Evolutionary conservation across 2,888 invertebrate genomes (phyloP).

Genomic region (Acholoe squamosa): DNA sequence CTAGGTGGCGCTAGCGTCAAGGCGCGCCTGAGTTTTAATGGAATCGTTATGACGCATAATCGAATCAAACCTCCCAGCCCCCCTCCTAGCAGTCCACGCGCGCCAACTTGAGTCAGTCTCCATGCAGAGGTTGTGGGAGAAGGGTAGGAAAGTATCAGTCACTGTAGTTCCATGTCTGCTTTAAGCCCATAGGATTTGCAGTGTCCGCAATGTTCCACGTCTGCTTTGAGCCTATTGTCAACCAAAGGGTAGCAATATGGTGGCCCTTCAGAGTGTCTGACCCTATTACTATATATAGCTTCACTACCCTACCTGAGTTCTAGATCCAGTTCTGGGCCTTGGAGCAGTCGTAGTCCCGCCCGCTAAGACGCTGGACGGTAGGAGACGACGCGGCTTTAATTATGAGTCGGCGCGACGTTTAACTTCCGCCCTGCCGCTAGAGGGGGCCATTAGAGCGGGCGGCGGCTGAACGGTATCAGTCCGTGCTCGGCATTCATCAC

Average conservation of each 20-base stretch:
- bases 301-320: background rate
- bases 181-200: background rate
- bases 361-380: background rate
- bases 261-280: too few relatives aligned
- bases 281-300: too few relatives aligned
- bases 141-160: background rate
- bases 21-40: constrained; percentile 26
- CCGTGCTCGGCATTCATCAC: constrained; percentile 15
- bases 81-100: background rate
- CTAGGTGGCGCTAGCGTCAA: constrained; percentile 12
- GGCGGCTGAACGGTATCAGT: constrained; percentile 18
- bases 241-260: too few relatives aligned
- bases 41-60: constrained; percentile 53
- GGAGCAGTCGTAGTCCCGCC: background rate
- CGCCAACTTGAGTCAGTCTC: too few relatives aligned
- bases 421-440: constrained; percentile 8
- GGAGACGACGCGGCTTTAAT: background rate
- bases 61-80: constrained; percentile 19
- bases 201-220: too few relatives aligned
- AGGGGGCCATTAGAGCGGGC: constrained; percentile 15
- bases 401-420: constrained; percentile 54
- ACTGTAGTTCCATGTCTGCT: too few relatives aligned
- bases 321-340: too few relatives aligned
- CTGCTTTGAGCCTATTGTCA: too few relatives aligned
- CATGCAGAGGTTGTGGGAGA: too few relatives aligned